phyloP scores from a whole-genome alignment of 2,797 vertebrate genomes.

The Potorous gilbertii region DNA sequence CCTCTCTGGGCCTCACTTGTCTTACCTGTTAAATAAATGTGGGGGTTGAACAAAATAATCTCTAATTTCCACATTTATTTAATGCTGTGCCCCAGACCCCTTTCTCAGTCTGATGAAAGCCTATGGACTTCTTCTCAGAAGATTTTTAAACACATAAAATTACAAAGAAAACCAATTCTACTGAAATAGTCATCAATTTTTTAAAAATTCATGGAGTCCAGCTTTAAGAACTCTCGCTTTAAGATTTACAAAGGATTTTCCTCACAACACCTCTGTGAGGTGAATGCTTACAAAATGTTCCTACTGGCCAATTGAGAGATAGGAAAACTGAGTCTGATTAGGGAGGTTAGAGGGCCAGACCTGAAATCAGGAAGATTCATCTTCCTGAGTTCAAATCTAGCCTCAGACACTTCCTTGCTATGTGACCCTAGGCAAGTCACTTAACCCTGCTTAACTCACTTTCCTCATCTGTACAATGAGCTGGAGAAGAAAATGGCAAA shows the following conservation, averaged over 20 bases:
- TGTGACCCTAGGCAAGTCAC: not conserved
- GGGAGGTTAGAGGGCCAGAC: not conserved
- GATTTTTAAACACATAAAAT: not conserved
- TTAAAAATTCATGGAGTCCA: not conserved
- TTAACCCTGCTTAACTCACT: not conserved
- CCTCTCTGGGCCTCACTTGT: not conserved
- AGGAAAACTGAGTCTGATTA: not conserved
- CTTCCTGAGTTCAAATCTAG: not conserved
- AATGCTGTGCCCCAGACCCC: not conserved
- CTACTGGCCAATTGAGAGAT: not conserved
- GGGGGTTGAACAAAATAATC: not conserved
- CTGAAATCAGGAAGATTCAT: not conserved
- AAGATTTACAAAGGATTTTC: not conserved
- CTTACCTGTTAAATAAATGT: not conserved
- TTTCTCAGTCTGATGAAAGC: not conserved
- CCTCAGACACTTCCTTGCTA: not conserved
- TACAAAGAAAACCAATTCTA: not conserved
- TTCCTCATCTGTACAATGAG: not conserved
- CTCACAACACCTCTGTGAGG: not conserved
- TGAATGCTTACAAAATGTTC: not conserved
- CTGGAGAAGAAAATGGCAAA: not conserved
- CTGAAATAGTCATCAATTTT: not conserved
- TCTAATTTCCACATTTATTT: not conserved
- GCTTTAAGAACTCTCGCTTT: not conserved
- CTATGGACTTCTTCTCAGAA: not conserved